These are phyloP conservation scores for Circaetus gallicus DNA, from an alignment of 2,113 vertebrate genomes.

Conservation along the genomic window DNA sequence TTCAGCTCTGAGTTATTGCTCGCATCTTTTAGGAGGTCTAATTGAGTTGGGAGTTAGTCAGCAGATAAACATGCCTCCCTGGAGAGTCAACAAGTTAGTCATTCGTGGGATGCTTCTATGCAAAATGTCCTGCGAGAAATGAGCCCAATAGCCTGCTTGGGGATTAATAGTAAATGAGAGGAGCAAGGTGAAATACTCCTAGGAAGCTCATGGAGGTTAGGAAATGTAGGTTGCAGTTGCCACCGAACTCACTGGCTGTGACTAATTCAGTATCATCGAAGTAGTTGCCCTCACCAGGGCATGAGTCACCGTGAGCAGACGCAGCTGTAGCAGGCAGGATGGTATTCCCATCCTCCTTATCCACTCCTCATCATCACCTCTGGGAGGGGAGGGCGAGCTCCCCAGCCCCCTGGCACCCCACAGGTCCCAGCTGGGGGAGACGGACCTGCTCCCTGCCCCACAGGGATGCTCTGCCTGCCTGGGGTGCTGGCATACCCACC, in stretches of 20 bases:
- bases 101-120: background rate
- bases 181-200: background rate
- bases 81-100: background rate
- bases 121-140: background rate
- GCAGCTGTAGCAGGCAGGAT: background rate
- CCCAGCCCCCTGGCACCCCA: accelerated
- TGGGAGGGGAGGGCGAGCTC: background rate
- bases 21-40: background rate
- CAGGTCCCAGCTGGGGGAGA: background rate
- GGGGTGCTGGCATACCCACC: constrained; percentile 67
- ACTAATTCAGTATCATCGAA: background rate
- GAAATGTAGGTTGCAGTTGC: background rate
- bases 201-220: background rate
- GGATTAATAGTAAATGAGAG: background rate
- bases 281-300: background rate
- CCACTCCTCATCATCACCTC: background rate
- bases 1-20: background rate
- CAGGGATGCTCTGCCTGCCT: background rate
- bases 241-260: background rate
- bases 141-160: background rate
- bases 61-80: background rate
- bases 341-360: background rate
- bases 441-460: accelerated
- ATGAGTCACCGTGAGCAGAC: background rate
- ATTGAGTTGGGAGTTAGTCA: background rate